Conservation (phyloP, 1,140 invertebrate genomes). For the Palaemon carinicauda region DNA sequence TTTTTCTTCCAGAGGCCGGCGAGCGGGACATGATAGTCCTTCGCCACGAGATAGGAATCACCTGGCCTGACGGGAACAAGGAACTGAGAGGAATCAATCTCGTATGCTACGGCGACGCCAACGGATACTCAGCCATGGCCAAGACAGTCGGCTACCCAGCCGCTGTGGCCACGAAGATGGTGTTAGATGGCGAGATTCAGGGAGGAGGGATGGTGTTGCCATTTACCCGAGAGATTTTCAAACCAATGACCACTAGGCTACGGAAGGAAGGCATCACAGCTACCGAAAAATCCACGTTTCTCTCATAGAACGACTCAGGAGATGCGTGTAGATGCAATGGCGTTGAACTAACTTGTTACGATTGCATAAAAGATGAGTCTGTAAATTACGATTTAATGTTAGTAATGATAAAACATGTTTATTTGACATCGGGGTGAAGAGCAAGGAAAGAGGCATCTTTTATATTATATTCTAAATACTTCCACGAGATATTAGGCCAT, state of each 20-base stretch:
- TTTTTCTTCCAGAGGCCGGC: conserved; percentile 62
- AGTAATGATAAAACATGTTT: too few relatives aligned
- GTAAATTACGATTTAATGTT: too few relatives aligned
- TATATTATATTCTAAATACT: too few relatives aligned
- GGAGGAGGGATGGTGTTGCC: conserved; percentile 90
- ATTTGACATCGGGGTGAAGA: too few relatives aligned
- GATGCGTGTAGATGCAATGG: too few relatives aligned
- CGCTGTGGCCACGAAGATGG: conserved; percentile 96
- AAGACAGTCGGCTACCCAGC: conserved; percentile 95
- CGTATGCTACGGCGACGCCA: conserved; percentile 87
- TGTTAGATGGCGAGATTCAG: conserved; percentile 88
- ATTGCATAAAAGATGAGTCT: too few relatives aligned
- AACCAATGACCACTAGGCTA: conserved; percentile 85
- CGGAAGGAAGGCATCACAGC: conserved; percentile 84
- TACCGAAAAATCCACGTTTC: conserved; percentile 67
- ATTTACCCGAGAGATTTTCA: conserved; percentile 88
- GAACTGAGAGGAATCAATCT: conserved; percentile 91
- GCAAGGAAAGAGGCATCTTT: too few relatives aligned
- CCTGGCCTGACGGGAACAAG: conserved; percentile 86
- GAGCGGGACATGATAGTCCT: conserved; percentile 95
- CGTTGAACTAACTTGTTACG: too few relatives aligned
- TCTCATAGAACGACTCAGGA: not conserved
- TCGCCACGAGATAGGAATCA: conserved; percentile 90
- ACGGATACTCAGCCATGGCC: conserved; percentile 95
- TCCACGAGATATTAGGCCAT: too few relatives aligned